Evolutionary conservation across 1,140 invertebrate species (phyloP).

Genomic region (Phocides pigmalion): DNA sequence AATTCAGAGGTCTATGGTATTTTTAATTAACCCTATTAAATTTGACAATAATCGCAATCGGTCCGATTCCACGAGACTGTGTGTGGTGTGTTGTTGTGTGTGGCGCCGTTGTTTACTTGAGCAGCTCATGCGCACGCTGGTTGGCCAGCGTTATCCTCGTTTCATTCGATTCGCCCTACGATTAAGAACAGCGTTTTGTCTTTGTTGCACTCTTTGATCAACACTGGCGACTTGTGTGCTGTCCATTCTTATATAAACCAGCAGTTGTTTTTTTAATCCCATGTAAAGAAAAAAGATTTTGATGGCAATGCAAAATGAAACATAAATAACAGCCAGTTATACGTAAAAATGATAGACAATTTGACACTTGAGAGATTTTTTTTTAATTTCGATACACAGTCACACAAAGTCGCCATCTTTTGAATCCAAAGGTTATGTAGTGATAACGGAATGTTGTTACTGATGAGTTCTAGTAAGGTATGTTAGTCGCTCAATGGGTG

Average conservation of each 20-base stretch:
- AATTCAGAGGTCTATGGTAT: too few relatives aligned
- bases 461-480: constrained; percentile 57
- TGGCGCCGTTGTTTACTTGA: constrained; percentile 87
- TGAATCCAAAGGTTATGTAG: constrained; percentile 43
- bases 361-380: too few relatives aligned
- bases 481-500: constrained; percentile 55
- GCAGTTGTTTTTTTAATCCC: too few relatives aligned
- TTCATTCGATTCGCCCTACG: constrained; percentile 88
- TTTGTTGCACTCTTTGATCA: constrained; percentile 33
- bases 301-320: constrained; percentile 2
- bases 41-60: constrained; percentile 44
- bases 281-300: background rate
- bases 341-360: background rate
- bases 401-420: constrained; percentile 51
- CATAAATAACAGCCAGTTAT: background rate
- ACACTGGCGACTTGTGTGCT: background rate
- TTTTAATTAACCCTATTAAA: too few relatives aligned
- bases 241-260: constrained; percentile 38
- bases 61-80: constrained; percentile 66
- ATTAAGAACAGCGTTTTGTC: constrained; percentile 70
- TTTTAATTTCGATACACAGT: constrained; percentile 35
- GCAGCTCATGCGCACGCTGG: constrained; percentile 92
- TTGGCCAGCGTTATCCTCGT: constrained; percentile 93
- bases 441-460: constrained; percentile 55
- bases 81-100: constrained; percentile 55